Conservation (phyloP, 2,113 vertebrate genomes). For the Origma solitaria region DNA sequence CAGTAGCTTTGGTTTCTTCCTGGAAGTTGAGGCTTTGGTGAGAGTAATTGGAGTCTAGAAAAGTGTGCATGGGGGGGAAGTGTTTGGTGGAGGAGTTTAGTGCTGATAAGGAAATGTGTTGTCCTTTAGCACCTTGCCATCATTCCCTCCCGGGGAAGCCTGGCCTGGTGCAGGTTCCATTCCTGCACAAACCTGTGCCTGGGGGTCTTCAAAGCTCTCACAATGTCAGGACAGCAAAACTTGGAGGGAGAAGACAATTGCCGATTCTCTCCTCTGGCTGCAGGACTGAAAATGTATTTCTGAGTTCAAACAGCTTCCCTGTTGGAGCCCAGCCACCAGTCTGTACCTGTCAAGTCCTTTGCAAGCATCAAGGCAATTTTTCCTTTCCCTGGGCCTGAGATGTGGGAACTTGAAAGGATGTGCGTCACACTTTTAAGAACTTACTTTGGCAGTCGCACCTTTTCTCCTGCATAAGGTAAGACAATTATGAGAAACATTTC, state of each 20-base stretch:
- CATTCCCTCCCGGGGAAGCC: background rate
- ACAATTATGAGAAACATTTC: background rate
- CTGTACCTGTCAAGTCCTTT: background rate
- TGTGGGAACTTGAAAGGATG: background rate
- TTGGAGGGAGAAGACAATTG: background rate
- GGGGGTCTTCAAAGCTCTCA: background rate
- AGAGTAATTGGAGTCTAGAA: background rate
- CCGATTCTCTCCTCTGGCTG: background rate
- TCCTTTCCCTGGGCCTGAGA: background rate
- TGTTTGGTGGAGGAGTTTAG: background rate
- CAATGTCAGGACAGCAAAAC: background rate
- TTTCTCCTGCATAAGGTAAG: background rate
- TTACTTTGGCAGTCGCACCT: background rate
- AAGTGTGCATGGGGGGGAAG: background rate
- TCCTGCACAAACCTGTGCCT: background rate
- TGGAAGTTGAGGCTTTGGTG: background rate
- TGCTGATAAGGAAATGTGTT: background rate
- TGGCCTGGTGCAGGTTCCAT: background rate
- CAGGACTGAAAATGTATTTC: background rate
- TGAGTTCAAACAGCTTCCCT: background rate
- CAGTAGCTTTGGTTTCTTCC: background rate
- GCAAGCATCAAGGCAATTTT: background rate
- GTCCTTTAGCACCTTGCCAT: fast-evolving
- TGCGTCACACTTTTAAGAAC: background rate
- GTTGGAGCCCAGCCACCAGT: background rate